A percentile compares a stretch with the other conserved stretches of the same genome.
phyloP scores from a whole-genome alignment of 1,140 invertebrate species.

The Phocides pigmalion region DNA sequence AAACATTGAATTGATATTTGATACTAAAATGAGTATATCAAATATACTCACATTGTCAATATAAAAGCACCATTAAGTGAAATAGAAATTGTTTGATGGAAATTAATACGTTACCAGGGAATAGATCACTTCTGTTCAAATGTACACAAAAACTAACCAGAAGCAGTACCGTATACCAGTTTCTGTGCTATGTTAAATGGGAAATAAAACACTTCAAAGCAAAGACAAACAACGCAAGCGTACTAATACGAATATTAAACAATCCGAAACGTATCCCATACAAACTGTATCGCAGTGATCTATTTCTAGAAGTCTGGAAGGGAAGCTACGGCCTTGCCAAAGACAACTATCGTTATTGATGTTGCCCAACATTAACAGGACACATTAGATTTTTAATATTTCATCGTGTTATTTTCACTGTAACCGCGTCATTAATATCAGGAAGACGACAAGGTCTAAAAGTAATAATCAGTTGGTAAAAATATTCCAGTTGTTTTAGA shows the following conservation, averaged over 20 bases:
- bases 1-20: too few species aligned
- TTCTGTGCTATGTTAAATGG: conserved; percentile 9
- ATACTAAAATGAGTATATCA: too few species aligned
- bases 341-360: conserved; percentile 16
- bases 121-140: not conserved
- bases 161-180: not conserved
- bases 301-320: conserved; percentile 26
- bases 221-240: conserved; percentile 1
- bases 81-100: too few species aligned
- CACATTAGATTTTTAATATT: conserved; percentile 13
- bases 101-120: too few species aligned
- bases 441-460: conserved; percentile 17
- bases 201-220: conserved; percentile 20
- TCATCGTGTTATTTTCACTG: not conserved
- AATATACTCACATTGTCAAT: too few species aligned
- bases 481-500: not conserved
- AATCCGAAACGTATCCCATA: conserved; percentile 6
- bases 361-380: conserved; percentile 17
- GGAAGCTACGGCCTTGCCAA: conserved; percentile 23
- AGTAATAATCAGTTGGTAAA: too few species aligned
- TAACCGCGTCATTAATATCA: not conserved
- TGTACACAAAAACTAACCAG: conserved; percentile 3
- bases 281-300: conserved; percentile 1
- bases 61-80: too few species aligned
- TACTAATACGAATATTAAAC: conserved; percentile 15